Evolutionary conservation across 2,888 invertebrate species (phyloP), one percentile per base, ranked within the genome.

Genomic region (Leucophenga montana): DNA sequence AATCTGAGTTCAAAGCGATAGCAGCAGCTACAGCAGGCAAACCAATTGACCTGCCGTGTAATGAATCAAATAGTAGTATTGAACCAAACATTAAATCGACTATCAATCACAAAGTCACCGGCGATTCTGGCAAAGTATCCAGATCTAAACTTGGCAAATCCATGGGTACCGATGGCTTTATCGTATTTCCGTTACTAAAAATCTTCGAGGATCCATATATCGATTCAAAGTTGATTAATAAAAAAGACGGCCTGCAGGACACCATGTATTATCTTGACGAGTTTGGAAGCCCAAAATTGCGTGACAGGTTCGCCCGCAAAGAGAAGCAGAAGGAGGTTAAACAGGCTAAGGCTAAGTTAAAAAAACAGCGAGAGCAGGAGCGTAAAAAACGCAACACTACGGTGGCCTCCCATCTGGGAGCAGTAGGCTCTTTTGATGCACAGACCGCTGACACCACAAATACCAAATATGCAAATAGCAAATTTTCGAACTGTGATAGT

Each of bases 231-330:
- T 73, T 88, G 33, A 89, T 89, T 66, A 89, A 89, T 75, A 86
- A 86, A 73, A 87, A 85, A 70, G 89, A 89, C 76, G 89, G 89
- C 20, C 81, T 89, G 9, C 86, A 87, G 71, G 87, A 89, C 66
- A 86, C 87, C 56, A 88, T 88, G 86, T 89, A 88, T 75, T 89
- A 87, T 78, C 80, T 89, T 72, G 88, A 89, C 68, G 89, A 89
- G 71, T 87, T 87, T 57, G 89, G 89, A 6, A 89, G 88, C 74
- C 89, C 89, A 3, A 87, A 88, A 69, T 73, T 89, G 72, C 83
- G 88, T 8, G 86, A 88, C 70, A 88, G 88, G 74, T 88, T 85
- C 64, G 87, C 85, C 4, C 81, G 86, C 16, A 88, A 87, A 73
- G 83, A 88, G 70, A 85, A 85, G 59, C 82, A 83, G 56, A 86